Conservation (phyloP, 2,888 invertebrate genomes). For the Cyclophora albipunctata region DNA sequence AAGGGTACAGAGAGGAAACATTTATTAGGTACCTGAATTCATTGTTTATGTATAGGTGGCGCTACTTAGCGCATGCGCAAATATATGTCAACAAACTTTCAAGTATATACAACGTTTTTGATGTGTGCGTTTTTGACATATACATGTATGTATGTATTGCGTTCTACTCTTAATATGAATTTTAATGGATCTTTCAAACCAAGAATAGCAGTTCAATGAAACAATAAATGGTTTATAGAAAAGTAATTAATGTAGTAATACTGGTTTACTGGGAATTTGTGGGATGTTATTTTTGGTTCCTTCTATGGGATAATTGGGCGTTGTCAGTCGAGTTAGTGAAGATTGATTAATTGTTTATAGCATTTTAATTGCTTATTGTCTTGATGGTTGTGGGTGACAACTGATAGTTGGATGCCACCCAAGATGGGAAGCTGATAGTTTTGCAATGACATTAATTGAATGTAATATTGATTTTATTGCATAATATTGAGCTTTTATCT, state of each 20-base stretch:
- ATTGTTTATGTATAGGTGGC: slow-evolving; percentile 61
- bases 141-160: slow-evolving; percentile 8
- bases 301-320: too few species aligned
- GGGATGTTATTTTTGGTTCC: slow-evolving; percentile 6
- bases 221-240: slow-evolving; percentile 22
- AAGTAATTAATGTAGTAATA: slow-evolving; percentile 16
- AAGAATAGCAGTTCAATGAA: slow-evolving; percentile 26
- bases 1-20: slow-evolving; percentile 20
- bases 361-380: too few species aligned
- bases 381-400: too few species aligned
- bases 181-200: slow-evolving; percentile 27
- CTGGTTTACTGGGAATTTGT: slow-evolving; percentile 4
- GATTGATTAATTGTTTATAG: too few species aligned
- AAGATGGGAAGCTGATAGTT: too few species aligned
- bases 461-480: too few species aligned
- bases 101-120: slow-evolving; percentile 17
- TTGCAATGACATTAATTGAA: too few species aligned
- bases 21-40: slow-evolving; percentile 33
- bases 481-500: too few species aligned
- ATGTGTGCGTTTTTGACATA: slow-evolving; percentile 17
- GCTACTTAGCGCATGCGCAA: slow-evolving; percentile 58
- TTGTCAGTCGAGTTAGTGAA: too few species aligned
- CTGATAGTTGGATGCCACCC: too few species aligned
- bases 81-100: slow-evolving; percentile 60
- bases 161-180: slow-evolving; percentile 21